Evolutionary conservation across 2,888 invertebrate species (phyloP), one percentile per base, ranked within the genome.

Genomic region (Diplazon laetatorius): DNA sequence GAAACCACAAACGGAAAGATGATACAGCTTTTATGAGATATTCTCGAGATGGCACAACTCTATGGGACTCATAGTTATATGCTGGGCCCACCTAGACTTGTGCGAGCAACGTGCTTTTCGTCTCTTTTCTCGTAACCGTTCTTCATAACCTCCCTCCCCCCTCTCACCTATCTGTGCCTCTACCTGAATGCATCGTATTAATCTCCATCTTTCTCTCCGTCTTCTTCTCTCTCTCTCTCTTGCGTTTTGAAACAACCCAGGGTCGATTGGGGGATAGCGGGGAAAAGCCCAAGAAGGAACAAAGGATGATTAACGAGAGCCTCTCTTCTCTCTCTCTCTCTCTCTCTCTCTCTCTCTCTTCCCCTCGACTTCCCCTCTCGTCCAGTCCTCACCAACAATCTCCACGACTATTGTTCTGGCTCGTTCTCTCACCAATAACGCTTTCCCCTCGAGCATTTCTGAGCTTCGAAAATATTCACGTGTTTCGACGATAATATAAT

Each of bases 301-400:
- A 84, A 84, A 84, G 79, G 82, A 83, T 83, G 83, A 84, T 84
- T 83, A 83, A 84, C 80, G 84, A 84, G 78, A 62, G 52, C 37
- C 48, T n/a, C 59, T 37, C 48, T 66, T 16, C 59, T 44, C 55
- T 70, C 44, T 46, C 68, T 18, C 52, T 37, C 14, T 16, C 30
- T 48, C 44, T 16, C 14, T 44, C 63, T 18, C 55, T 46, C 60
- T 37, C 44, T 16, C 14, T 44, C 63, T 18, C 55, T 46, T 37
- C 37, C 48, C 16, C 59, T 37, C 48, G 65, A 14, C 59, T 44
- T 48, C 66, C 44, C 48, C 68, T 18, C 52, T 37, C 14, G 14
- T 30, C 55, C 44, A 16, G 10, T 44, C 63, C n/a, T 46, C 52
- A 55, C 39, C 59, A 74, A 76, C 80, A 81, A 72, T 75, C 71